A percentile compares a stretch with the other conserved stretches of the same genome.
These are phyloP conservation scores for Melanotaenia duboulayi DNA, from an alignment of 2,113 vertebrate species.

Conservation along the genomic window DNA sequence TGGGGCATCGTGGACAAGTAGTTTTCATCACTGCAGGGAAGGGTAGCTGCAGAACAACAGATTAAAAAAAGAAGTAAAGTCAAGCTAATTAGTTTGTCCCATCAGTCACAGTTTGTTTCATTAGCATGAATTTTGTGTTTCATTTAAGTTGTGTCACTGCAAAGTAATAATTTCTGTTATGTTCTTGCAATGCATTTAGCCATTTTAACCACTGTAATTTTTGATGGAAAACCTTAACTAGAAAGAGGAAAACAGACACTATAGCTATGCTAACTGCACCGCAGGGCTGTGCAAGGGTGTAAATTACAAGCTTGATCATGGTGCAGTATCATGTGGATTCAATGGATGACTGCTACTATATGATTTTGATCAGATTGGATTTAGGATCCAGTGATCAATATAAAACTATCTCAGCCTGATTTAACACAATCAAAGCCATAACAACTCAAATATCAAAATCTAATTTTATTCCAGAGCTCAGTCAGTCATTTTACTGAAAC, in stretches of 20 bases:
- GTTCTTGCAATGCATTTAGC: background rate
- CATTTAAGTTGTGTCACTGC: background rate
- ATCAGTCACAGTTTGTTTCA: slow-evolving; percentile 11
- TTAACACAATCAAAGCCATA: too few relatives aligned
- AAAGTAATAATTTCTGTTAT: background rate
- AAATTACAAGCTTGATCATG: too few relatives aligned
- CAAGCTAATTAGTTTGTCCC: slow-evolving; percentile 33
- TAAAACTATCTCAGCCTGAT: too few relatives aligned
- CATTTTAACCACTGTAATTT: background rate
- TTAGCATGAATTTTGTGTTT: background rate
- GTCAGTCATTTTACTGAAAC: too few relatives aligned
- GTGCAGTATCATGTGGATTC: too few relatives aligned
- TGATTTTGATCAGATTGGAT: too few relatives aligned
- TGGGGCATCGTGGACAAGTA: slow-evolving; percentile 28
- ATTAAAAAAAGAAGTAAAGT: slow-evolving; percentile 26
- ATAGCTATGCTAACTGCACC: background rate
- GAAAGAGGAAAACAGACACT: background rate
- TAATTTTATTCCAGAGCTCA: too few relatives aligned
- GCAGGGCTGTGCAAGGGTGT: background rate
- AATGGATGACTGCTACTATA: too few relatives aligned
- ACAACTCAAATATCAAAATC: too few relatives aligned
- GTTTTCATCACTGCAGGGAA: slow-evolving; percentile 53
- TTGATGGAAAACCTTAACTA: background rate
- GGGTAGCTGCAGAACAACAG: slow-evolving; percentile 51
- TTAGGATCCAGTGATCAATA: too few relatives aligned